Evolutionary conservation across 2,797 vertebrate species (phyloP).

Genomic region (Acrossocheilus wenchowensis): DNA sequence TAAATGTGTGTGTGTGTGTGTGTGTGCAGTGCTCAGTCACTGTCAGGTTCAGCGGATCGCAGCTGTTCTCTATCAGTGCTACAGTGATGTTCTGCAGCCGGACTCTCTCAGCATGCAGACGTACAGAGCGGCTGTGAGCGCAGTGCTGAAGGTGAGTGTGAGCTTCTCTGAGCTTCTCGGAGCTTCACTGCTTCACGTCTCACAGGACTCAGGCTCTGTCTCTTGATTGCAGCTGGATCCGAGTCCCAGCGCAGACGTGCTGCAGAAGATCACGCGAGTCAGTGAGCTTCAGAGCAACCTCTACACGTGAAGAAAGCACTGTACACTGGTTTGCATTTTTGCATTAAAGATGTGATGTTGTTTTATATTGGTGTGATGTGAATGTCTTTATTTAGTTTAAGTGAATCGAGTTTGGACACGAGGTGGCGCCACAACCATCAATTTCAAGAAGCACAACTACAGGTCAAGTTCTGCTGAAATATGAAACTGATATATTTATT

Average conservation of each 20-base stretch:
- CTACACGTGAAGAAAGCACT: constrained; percentile 81
- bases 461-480: background rate
- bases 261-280: constrained; percentile 81
- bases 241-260: constrained; percentile 78
- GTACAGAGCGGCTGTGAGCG: constrained; percentile 79
- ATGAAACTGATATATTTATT: too few species aligned
- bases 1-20: too few species aligned
- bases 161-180: background rate
- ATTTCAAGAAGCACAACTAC: background rate
- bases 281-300: constrained; percentile 87
- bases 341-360: background rate
- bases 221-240: constrained; percentile 66
- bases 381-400: background rate
- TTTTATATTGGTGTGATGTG: background rate
- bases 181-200: background rate
- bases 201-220: background rate
- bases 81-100: constrained; percentile 85
- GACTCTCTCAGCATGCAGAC: constrained; percentile 87
- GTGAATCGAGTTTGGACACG: background rate
- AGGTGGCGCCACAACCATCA: background rate
- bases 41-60: constrained; percentile 88
- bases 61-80: constrained; percentile 87
- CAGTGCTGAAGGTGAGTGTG: constrained; percentile 83
- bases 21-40: constrained; percentile 88
- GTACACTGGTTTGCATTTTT: background rate